Percentiles rank a stretch among this genome's conserved stretches.
phyloP scores from a whole-genome alignment of 2,797 vertebrate species.

The Dallia pectoralis region DNA sequence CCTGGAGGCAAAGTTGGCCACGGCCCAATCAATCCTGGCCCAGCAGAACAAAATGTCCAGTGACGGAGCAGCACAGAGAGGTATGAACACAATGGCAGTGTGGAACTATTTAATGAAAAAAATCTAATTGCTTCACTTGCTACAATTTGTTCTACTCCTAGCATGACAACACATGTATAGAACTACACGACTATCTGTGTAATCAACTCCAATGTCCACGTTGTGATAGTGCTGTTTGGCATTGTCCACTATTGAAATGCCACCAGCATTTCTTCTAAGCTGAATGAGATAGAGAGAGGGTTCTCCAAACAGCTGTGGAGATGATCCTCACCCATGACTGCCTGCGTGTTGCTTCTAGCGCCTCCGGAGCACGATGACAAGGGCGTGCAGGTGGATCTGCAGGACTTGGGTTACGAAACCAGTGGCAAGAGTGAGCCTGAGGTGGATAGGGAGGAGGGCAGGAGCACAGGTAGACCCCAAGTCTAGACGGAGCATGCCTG shows the following conservation, averaged over 20 bases:
- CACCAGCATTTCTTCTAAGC: not conserved
- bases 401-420: conserved; percentile 74
- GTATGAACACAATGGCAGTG: conserved; percentile 45
- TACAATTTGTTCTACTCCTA: conserved; percentile 5
- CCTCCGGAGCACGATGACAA: conserved; percentile 72
- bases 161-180: conserved; percentile 19
- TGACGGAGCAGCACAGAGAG: conserved; percentile 55
- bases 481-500: conserved; percentile 53
- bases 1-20: conserved; percentile 73
- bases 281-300: not conserved
- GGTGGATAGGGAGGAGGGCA: conserved; percentile 73
- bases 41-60: conserved; percentile 42
- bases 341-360: conserved; percentile 65
- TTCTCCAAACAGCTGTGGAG: too few relatives aligned
- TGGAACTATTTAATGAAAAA: not conserved
- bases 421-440: conserved; percentile 75
- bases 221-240: too few relatives aligned
- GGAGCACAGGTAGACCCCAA: conserved; percentile 75
- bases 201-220: not conserved
- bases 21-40: conserved; percentile 60
- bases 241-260: not conserved
- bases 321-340: not conserved
- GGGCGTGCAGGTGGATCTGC: conserved; percentile 75
- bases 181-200: not conserved
- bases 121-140: not conserved